Base-by-base conservation (phyloP, 2,888 invertebrate species). In the Polydrusus pterygomalis region DNA sequence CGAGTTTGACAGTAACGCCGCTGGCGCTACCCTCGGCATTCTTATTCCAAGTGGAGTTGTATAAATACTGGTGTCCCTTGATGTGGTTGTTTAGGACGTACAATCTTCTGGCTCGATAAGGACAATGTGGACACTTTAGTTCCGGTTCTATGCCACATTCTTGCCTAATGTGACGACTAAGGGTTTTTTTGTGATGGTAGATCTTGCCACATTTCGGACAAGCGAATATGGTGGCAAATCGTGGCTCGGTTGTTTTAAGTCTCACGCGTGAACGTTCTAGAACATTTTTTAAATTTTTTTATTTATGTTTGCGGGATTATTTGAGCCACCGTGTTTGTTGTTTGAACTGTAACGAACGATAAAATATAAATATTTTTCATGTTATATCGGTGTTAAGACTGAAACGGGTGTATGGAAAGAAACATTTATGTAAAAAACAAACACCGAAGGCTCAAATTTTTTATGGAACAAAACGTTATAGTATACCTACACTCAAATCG, bases 101-200 rank as follows among this genome's bases (percentile, higher is more conserved):
- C n/a, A 88, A 87, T 10, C 89, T 87, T 78, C 87, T 92, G 79
- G 95, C 94, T 83, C 91, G 91, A 88, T 93, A 93, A 81, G 91
- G 87, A 88, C 95, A 95, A 87, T 92, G 90, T 51, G 93, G 93
- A 83, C 95, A 95, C 88, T 91, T 92, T 89, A 92, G 93, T 89
- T 91, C 92, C 82, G 91, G 94, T 85, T 90, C 93, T 0, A 83
- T 81, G 7, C 90, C 90, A 79, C 90, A 90, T 78, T 90, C 90
- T 74, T 89, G 88, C 47, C 86, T 84, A 71, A 89, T 82, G 79
- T 90, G 90, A 11, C 89, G 84, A 74, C 85, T 87, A 0, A 90
- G 82, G 5, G 89, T 89, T 81, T 89, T 89, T 81, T 87, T 86
- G 79, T 89, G 88, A 75, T 88, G 88, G 82, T 89, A 90, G 49